phyloP scores from a whole-genome alignment of 2,888 invertebrate genomes.

The Apodemia duryi region DNA sequence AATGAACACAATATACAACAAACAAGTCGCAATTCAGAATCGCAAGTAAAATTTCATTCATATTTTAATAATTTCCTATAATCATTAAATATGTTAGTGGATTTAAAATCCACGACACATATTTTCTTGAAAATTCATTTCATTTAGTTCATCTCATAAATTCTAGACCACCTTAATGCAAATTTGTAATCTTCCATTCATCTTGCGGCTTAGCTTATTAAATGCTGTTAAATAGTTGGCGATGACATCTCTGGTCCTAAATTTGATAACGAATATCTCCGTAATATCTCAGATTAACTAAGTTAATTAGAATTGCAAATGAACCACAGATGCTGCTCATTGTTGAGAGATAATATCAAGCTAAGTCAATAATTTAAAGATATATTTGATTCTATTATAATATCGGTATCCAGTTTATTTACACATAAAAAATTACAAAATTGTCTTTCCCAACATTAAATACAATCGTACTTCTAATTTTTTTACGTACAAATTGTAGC shows the following conservation, averaged over 20 bases:
- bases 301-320: slow-evolving; percentile 27
- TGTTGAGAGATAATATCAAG: not conserved
- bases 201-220: not conserved
- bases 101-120: no score
- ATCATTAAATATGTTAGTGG: no score
- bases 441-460: no score
- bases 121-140: not conserved
- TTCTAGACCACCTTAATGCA: not conserved
- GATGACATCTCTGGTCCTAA: not conserved
- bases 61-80: no score
- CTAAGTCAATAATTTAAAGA: not conserved
- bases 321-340: slow-evolving; percentile 6
- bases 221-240: not conserved
- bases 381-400: not conserved
- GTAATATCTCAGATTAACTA: slow-evolving; percentile 17
- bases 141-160: not conserved
- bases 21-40: no score
- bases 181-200: not conserved
- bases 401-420: no score
- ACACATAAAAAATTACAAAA: no score
- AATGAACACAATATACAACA: no score
- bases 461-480: no score
- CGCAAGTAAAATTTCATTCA: no score
- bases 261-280: slow-evolving; percentile 21
- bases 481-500: no score